Evolutionary conservation across 2,113 vertebrate genomes (phyloP), one percentile per base, ranked within the genome.

Genomic region (Indicator maculatus): DNA sequence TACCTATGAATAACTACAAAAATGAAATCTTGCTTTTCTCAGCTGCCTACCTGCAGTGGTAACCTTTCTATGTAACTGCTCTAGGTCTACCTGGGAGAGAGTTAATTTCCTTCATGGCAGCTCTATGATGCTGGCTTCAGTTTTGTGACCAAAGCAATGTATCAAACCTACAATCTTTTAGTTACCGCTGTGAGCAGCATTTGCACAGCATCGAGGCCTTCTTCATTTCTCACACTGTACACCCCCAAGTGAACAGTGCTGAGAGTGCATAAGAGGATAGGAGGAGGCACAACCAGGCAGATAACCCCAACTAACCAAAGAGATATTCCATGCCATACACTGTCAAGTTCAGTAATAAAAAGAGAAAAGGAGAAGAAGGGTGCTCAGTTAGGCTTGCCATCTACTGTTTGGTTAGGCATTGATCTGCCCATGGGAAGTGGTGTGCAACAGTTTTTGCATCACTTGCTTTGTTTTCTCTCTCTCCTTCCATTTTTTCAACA

Each of bases 341-440:
- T 18, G 4, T 13, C 38, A 33, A 5, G 6, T 20, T 70, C 9
- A 81, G 39, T 56, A 73, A 60, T 16, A 45, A 30, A 75, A 36
- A 28, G 18, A 11, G 6, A 23, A 38, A n/a, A 39, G 10, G 6
- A 20, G 26, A n/a, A 39, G 13, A 52, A 21, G 2, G 2, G 4
- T 5, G 9, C 27, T 71, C 81, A 58, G 12, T 14, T 38, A 56
- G 38, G 14, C 39, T 55, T 79, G 45, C 36, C 20, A 63, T 8
- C 39, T 63, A 4, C 1, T 78, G 56, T 8, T 82, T 15, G 36
- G 18, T 31, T 71, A 30, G 36, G 21, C 16, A 67, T 4, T 16
- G 5, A 20, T 36, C 28, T 83, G 45, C 4, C 36, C 0, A 0
- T 8, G 15, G 33, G 20, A 64, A 17, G 20, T 6, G 3, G 47